Base-by-base conservation (phyloP, 2,888 invertebrate species). In the Mylabris sibirica region DNA sequence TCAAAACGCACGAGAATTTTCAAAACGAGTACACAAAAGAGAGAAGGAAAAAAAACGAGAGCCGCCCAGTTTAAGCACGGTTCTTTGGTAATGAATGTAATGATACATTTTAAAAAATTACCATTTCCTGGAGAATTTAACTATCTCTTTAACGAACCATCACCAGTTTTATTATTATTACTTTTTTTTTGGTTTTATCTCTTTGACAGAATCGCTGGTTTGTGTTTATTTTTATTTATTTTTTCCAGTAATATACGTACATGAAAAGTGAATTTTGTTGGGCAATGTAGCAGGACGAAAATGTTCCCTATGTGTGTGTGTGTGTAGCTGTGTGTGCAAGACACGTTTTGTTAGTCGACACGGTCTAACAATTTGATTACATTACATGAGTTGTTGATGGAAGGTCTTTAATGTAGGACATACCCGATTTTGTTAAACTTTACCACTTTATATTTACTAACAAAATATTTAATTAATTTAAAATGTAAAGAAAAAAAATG, bases 291-390 rank as follows among this genome's bases (percentile, higher is more conserved):
- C 57, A 57, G 57, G 57, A 57, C 57, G 53, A 53, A 12, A 49
- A 26, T n/a, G 14, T 41, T 24, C 26, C 30, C 41, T 22, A 12
- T 35, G 20, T 64, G 30, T n/a, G n/a, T n/a, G n/a, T n/a, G n/a
- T n/a, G n/a, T n/a, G n/a, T n/a, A n/a, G n/a, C n/a, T n/a, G n/a
- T n/a, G n/a, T 59, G 35, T 64, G 22, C 20, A 61, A 30, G 61
- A 30, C 35, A 59, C 44, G 59, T 61, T 61, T 66, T 66, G 30
- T 61, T 66, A 49, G 24, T 22, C 24, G 66, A 38, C 41, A 64
- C 59, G 64, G 64, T 64, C 64, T 59, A 64, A 64, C 57, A 64
- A 59, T 59, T 59, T 59, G 64, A 59, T 59, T 64, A 64, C 22
- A 64, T 64, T 53, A 57, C 57, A 24, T 64, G 34, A 57, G 12